phyloP scores from a whole-genome alignment of 2,113 vertebrate genomes.

The Charina bottae region DNA sequence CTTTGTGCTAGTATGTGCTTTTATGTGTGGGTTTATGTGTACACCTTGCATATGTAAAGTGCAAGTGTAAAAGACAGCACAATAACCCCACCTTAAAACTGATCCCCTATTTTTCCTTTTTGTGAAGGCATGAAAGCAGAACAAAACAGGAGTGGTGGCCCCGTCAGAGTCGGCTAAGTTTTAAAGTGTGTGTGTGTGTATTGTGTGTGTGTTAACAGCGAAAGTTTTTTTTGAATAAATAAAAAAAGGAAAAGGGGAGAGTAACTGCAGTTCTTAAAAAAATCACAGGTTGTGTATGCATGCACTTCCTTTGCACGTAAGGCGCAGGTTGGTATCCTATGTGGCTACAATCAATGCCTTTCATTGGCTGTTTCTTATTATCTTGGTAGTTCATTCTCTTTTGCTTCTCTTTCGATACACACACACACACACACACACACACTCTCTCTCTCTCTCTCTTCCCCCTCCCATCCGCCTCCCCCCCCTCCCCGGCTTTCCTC shows the following conservation, averaged over 20 bases:
- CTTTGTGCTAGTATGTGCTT: neutral
- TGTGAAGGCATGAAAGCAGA: neutral
- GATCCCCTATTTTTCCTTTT: neutral
- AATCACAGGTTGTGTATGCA: neutral
- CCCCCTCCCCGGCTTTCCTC: neutral
- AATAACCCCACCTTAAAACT: neutral
- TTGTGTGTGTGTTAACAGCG: neutral
- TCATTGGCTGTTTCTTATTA: constrained; percentile 5
- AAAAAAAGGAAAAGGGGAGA: neutral
- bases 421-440: neutral
- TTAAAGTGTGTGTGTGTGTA: too few species aligned
- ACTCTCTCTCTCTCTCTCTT: too few species aligned
- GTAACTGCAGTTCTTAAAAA: neutral
- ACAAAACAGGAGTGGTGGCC: neutral
- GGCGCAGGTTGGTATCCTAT: neutral
- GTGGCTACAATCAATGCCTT: neutral
- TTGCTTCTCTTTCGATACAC: too few species aligned
- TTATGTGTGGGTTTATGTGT: too few species aligned
- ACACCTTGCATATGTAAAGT: neutral
- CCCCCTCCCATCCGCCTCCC: neutral
- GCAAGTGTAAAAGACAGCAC: too few species aligned
- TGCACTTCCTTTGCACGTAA: neutral
- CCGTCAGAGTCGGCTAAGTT: neutral
- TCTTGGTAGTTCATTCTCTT: neutral
- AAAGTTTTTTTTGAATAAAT: neutral